A percentile compares a stretch with the other conserved stretches of the same genome.
Conservation (phyloP, 2,113 vertebrate species). For the Daphoenositta chrysoptera region DNA sequence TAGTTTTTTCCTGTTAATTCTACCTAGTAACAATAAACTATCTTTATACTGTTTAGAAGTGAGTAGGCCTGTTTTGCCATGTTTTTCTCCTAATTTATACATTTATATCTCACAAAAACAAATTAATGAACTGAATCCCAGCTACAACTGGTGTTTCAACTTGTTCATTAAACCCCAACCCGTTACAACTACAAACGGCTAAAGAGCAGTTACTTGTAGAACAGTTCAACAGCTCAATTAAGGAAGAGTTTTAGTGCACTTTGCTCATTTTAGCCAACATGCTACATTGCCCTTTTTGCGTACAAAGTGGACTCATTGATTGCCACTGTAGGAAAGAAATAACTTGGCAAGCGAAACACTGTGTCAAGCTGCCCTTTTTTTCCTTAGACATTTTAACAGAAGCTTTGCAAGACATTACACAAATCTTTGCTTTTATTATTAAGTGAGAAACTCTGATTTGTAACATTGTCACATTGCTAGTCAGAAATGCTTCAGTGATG, state of each 20-base stretch:
- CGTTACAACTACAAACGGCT: slow-evolving; percentile 45
- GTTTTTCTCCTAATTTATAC: too few relatives aligned
- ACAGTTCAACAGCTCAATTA: slow-evolving; percentile 53
- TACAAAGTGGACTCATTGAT: slow-evolving; percentile 26
- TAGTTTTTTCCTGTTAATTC: too few relatives aligned
- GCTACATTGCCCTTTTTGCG: slow-evolving; percentile 1
- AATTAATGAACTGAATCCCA: too few relatives aligned
- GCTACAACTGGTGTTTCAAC: too few relatives aligned
- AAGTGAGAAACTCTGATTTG: slow-evolving; percentile 72
- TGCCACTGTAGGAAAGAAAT: slow-evolving; percentile 47
- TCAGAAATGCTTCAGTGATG: slow-evolving; percentile 72
- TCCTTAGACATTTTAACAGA: slow-evolving; percentile 64
- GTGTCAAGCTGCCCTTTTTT: slow-evolving; percentile 51
- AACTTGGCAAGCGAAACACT: slow-evolving; percentile 51
- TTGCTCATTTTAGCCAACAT: slow-evolving; percentile 63
- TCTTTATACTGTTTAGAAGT: too few relatives aligned
- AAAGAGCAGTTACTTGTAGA: slow-evolving; percentile 44
- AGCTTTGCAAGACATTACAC: slow-evolving; percentile 73
- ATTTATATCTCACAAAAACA: too few relatives aligned
- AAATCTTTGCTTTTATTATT: slow-evolving; percentile 72
- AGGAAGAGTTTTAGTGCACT: slow-evolving; percentile 55
- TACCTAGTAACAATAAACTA: too few relatives aligned
- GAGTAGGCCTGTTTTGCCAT: too few relatives aligned
- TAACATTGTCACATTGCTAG: slow-evolving; percentile 76
- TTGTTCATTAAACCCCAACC: too few relatives aligned